A percentile compares a stretch with the other conserved stretches of the same genome.
These are phyloP conservation scores for Batillaria attramentaria DNA, from an alignment of 1,140 invertebrate genomes.

Conservation along the genomic window DNA sequence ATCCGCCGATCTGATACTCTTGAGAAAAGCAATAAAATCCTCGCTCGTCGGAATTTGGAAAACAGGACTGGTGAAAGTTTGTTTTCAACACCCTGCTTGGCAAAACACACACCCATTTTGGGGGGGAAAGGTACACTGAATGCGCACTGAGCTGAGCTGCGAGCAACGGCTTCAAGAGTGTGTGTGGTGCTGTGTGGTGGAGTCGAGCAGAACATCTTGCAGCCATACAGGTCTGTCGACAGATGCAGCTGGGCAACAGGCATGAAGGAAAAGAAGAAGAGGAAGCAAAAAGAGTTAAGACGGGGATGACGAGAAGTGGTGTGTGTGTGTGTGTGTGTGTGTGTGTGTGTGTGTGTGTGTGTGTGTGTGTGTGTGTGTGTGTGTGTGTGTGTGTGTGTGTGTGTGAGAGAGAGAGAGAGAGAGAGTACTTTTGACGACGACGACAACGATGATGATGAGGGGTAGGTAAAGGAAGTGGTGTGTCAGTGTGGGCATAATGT, in stretches of 20 bases:
- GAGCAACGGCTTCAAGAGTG: no score
- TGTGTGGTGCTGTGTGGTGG: no score
- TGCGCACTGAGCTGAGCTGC: no score
- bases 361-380: conserved; percentile 6
- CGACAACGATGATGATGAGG: neutral
- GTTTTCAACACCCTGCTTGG: neutral
- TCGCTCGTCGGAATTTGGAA: neutral
- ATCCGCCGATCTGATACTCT: neutral
- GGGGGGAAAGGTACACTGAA: no score
- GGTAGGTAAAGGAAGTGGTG: neutral
- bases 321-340: no score
- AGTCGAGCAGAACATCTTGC: no score
- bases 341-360: no score
- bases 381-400: conserved; percentile 10
- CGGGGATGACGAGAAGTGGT: neutral
- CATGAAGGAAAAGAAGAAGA: neutral
- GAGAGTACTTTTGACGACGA: neutral
- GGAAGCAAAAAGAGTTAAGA: neutral
- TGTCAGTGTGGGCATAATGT: neutral
- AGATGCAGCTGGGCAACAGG: no score
- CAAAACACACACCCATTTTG: neutral
- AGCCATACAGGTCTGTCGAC: no score
- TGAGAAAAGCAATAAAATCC: neutral
- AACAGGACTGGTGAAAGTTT: conserved; percentile 15
- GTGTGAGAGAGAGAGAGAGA: neutral